Percentiles rank a stretch among this genome's conserved stretches.
phyloP scores from a whole-genome alignment of 2,113 vertebrate genomes.

The Dipodomys ordii region DNA sequence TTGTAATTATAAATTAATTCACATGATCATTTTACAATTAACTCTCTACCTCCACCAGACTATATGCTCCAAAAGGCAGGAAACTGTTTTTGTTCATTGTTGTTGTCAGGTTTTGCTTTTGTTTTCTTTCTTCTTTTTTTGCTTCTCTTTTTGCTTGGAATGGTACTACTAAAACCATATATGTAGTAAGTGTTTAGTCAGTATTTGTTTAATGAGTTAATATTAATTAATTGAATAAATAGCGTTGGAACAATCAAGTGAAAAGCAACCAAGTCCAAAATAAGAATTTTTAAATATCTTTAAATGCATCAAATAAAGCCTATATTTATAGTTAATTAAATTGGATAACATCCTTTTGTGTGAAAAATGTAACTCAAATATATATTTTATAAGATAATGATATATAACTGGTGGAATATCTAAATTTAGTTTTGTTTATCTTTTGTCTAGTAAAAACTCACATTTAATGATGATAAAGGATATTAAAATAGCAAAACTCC shows the following conservation, averaged over 20 bases:
- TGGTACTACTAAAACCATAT: not conserved
- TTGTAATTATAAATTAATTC: conserved; percentile 29
- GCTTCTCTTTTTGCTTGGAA: not conserved
- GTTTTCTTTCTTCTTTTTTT: not conserved
- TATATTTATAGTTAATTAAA: conserved; percentile 7
- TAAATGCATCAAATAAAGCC: not conserved
- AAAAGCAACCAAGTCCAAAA: not conserved
- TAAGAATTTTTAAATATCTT: not conserved
- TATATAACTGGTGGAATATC: not conserved
- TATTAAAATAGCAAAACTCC: not conserved
- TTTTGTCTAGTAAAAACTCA: conserved; percentile 35
- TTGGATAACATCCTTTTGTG: not conserved
- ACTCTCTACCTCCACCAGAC: not conserved
- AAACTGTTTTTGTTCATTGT: not conserved
- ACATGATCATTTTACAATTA: conserved; percentile 20
- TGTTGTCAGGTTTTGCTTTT: not conserved
- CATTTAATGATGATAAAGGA: conserved; percentile 15
- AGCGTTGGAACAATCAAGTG: not conserved
- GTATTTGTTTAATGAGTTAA: conserved; percentile 23
- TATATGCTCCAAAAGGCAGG: not conserved
- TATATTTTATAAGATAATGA: not conserved
- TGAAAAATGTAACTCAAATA: not conserved
- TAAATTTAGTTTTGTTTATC: conserved; percentile 2
- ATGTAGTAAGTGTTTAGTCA: not conserved
- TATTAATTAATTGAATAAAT: not conserved